Base-by-base conservation (phyloP, 1,140 invertebrate genomes). In the Pentalonia nigronervosa region DNA sequence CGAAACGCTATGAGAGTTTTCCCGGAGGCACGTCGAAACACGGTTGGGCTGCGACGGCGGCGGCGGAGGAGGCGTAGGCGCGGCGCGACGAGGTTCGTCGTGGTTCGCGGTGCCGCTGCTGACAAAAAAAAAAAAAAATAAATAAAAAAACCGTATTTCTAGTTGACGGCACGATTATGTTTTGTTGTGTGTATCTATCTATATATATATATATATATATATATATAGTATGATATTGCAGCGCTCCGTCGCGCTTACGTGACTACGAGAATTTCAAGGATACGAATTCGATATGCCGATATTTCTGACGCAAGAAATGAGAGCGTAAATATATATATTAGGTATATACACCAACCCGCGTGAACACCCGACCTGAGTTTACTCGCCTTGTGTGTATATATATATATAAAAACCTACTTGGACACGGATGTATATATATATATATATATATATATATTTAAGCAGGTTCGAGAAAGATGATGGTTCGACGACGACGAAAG, bases 241-340 rank as follows among this genome's bases (percentile, higher is more conserved):
- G 34, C 41, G 50, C n/a, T 7, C 23, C 88, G 88, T 90, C 88
- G 88, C 53, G 88, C 88, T 56, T 90, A 90, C 88, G 88, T 90
- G 88, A 90, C 88, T 90, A 56, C 88, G 88, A 60, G 53, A 60
- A 90, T 90, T 90, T 90, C 88, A 90, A 90, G 88, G 88, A 90
- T 90, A 60, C 88, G 14, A 90, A 90, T 90, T 90, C 88, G 88
- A 90, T 60, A 90, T 90, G 88, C 88, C 88, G 88, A 90, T 90
- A 90, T 90, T n/a, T 90, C 53, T 90, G 88, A 90, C 53, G 88
- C 88, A 60, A 90, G 88, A 60, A 56, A 60, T 36, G 53, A 60
- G 88, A 90, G 34, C 56, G 88, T 90, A 90, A 84, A 84, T 87
- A 87, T 48, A 87, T 48, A 47, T 48, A 87, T 14, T 41, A 9